These are phyloP conservation scores for Raillietiella orientalis DNA, from an alignment of 2,888 invertebrate species.

Conservation along the genomic window DNA sequence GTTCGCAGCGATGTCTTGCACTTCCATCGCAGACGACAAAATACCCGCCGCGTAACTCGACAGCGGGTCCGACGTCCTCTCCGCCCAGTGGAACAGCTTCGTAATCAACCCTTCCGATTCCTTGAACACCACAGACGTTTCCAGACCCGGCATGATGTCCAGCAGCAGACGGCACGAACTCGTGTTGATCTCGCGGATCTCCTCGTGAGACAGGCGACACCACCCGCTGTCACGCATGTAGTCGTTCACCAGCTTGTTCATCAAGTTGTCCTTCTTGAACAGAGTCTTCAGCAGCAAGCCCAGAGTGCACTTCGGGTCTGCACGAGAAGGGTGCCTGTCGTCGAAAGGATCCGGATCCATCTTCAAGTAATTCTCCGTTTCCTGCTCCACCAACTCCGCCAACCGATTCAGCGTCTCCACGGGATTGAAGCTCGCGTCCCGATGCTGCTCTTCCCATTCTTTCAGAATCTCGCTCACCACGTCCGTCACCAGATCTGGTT, in stretches of 20 bases:
- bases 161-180: conserved; percentile 65
- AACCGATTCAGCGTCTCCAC: conserved; percentile 12
- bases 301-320: conserved; percentile 65
- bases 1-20: conserved; percentile 69
- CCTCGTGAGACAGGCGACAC: conserved; percentile 14
- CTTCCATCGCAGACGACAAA: conserved; percentile 82
- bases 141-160: conserved; percentile 75
- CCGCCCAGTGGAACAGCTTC: conserved; percentile 63
- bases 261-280: conserved; percentile 76
- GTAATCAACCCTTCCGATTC: conserved; percentile 58
- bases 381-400: conserved; percentile 66
- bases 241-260: conserved; percentile 66
- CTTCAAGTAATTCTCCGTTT: conserved; percentile 72
- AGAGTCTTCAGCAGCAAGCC: conserved; percentile 70
- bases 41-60: conserved; percentile 81
- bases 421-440: background rate
- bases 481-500: too few species aligned
- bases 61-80: conserved; percentile 51
- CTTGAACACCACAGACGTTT: conserved; percentile 76
- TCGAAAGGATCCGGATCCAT: conserved; percentile 96
- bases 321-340: conserved; percentile 75
- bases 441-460: too few species aligned
- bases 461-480: too few species aligned
- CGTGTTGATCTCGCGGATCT: conserved; percentile 45
- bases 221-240: conserved; percentile 66